Conservation (phyloP, 2,113 vertebrate species). For the Elanoides forficatus region DNA sequence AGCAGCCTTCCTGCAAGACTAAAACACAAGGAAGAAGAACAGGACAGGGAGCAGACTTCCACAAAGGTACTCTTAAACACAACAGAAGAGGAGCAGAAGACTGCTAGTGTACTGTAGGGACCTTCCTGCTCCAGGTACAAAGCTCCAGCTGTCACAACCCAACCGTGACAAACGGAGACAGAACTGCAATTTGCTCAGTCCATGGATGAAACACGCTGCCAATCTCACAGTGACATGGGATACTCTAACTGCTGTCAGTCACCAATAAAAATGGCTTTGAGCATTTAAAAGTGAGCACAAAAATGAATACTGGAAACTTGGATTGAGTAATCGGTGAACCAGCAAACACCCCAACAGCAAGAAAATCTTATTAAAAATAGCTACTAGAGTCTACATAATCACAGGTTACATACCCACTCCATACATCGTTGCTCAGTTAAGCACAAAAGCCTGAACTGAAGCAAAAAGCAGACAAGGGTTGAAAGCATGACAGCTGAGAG, state of each 20-base stretch:
- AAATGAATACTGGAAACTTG: not conserved
- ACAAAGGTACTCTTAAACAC: not conserved
- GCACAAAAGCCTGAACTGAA: not conserved
- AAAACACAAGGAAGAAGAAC: not conserved
- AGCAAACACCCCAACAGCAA: not conserved
- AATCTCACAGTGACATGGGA: fast-evolving
- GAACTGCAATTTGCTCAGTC: not conserved
- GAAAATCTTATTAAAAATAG: not conserved
- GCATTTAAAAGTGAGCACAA: not conserved
- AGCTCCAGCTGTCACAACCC: not conserved
- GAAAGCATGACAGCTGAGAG: not conserved
- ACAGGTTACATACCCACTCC: not conserved
- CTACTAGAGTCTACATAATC: not conserved
- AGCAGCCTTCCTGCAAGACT: not conserved
- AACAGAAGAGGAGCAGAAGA: not conserved
- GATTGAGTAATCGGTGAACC: not conserved
- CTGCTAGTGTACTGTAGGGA: not conserved
- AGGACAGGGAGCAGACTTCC: not conserved
- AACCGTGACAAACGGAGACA: not conserved
- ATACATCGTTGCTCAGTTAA: not conserved
- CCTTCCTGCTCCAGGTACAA: not conserved
- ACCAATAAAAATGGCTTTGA: not conserved
- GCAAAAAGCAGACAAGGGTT: not conserved
- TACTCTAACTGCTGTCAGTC: not conserved
- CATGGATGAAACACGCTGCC: not conserved